These are phyloP conservation scores for Xanthorhoe spadicearia DNA, from an alignment of 2,888 invertebrate species.

Conservation along the genomic window DNA sequence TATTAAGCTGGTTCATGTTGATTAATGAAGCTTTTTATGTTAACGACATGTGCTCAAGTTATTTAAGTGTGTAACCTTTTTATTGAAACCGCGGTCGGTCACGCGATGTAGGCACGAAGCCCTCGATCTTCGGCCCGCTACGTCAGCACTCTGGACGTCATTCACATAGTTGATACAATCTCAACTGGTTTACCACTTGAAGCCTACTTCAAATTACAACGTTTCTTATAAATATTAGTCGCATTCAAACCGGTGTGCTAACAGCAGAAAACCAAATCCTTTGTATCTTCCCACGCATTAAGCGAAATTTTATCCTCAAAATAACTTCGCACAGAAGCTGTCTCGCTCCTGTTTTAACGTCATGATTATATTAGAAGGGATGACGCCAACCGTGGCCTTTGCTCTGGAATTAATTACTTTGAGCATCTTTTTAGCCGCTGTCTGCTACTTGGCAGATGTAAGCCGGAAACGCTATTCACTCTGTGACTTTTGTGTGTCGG, in stretches of 20 bases:
- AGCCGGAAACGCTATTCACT: slow-evolving; percentile 11
- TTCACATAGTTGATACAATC: slow-evolving; percentile 27
- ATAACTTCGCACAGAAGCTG: slow-evolving; percentile 25
- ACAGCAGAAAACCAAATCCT: slow-evolving; percentile 14
- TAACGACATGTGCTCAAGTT: slow-evolving; percentile 22
- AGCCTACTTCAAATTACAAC: slow-evolving; percentile 10
- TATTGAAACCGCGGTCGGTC: slow-evolving; percentile 41
- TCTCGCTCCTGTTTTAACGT: slow-evolving; percentile 28
- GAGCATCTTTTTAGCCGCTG: slow-evolving; percentile 15
- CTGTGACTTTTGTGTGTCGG: slow-evolving; percentile 7
- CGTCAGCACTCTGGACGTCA: slow-evolving; percentile 51
- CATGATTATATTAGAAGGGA: slow-evolving; percentile 28
- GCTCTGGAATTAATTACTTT: slow-evolving; percentile 20
- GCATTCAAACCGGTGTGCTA: slow-evolving; percentile 14
- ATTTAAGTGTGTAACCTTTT: slow-evolving; percentile 30
- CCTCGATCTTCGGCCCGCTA: slow-evolving; percentile 43
- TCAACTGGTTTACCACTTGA: slow-evolving; percentile 27
- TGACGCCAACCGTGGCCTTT: slow-evolving; percentile 35
- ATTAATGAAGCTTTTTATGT: slow-evolving; percentile 29
- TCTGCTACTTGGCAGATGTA: slow-evolving; percentile 11
- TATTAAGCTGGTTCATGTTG: slow-evolving; percentile 25
- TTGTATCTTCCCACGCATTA: slow-evolving; percentile 27
- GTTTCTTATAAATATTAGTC: slow-evolving; percentile 13
- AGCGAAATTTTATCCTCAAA: slow-evolving; percentile 22
- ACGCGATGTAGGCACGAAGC: slow-evolving; percentile 48